A percentile compares a stretch with the other conserved stretches of the same genome.
phyloP scores from a whole-genome alignment of 2,888 invertebrate species.

The Mesopsocus fuscifrons region DNA sequence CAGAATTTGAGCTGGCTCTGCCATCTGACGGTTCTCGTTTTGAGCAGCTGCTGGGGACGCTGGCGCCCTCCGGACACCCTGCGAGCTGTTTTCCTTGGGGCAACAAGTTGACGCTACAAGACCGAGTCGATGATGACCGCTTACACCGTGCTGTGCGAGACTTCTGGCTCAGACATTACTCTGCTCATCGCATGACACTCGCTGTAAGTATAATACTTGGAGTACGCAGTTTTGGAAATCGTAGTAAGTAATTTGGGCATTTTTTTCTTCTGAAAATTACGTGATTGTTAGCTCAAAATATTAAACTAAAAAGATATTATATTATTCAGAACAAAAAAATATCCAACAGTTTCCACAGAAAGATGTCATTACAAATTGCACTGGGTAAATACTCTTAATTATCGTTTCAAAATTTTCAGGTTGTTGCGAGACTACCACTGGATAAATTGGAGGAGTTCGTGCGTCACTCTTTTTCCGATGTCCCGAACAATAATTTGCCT shows the following conservation, averaged over 20 bases:
- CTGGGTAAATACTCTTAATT: too few relatives aligned
- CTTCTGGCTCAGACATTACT: conserved; percentile 60
- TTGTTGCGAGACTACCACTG: conserved; percentile 36
- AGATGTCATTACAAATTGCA: too few relatives aligned
- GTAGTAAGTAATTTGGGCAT: too few relatives aligned
- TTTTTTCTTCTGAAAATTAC: too few relatives aligned
- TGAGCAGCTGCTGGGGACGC: conserved; percentile 51
- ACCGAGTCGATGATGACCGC: conserved; percentile 42
- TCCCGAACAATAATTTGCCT: conserved; percentile 44
- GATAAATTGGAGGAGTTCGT: conserved; percentile 44
- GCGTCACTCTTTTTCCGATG: conserved; percentile 38
- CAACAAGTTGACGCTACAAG: conserved; percentile 50
- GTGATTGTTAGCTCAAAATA: too few relatives aligned
- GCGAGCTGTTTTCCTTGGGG: conserved; percentile 64
- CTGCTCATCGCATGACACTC: conserved; percentile 73
- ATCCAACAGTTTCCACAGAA: too few relatives aligned
- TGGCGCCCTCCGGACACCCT: conserved; percentile 50
- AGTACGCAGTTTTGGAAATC: too few relatives aligned
- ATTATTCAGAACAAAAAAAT: too few relatives aligned
- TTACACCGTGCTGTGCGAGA: conserved; percentile 50
- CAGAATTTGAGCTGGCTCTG: conserved; percentile 65
- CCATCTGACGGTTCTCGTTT: conserved; percentile 55
- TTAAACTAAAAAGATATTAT: too few relatives aligned
- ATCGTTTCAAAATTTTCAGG: too few relatives aligned
- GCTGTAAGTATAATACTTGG: conserved; percentile 39